These are phyloP conservation scores for Cephus sareptanus DNA, from an alignment of 2,888 invertebrate genomes.

Conservation along the genomic window DNA sequence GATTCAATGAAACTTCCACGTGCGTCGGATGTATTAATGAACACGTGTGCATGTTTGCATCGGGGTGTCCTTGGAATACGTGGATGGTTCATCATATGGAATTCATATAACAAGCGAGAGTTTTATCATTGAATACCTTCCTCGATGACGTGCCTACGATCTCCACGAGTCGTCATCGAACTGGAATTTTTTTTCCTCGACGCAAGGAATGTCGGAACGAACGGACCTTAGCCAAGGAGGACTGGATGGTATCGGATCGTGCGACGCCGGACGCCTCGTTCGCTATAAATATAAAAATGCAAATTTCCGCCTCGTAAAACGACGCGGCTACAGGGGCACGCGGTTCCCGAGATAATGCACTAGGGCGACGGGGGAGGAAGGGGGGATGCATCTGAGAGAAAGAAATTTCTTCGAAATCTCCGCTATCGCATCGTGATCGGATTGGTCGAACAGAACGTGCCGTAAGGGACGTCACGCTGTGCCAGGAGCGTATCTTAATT, in stretches of 20 bases:
- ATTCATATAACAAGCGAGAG: neutral
- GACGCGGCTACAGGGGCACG: conserved; percentile 23
- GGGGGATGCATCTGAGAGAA: conserved; percentile 13
- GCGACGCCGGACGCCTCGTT: conserved; percentile 42
- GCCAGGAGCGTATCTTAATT: conserved; percentile 37
- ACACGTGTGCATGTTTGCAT: neutral
- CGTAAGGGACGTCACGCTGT: conserved; percentile 30
- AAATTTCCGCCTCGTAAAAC: conserved; percentile 43
- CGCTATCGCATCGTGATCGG: conserved; percentile 29
- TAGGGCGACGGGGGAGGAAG: conserved; percentile 10
- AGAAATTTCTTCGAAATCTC: conserved; percentile 13
- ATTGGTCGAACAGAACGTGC: conserved; percentile 35
- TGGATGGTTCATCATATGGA: neutral
- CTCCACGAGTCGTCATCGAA: neutral
- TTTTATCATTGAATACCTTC: neutral
- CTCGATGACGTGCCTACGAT: neutral
- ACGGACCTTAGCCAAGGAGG: neutral
- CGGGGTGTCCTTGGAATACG: neutral
- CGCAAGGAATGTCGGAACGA: neutral
- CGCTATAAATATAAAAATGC: conserved; percentile 59
- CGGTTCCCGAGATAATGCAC: conserved; percentile 23
- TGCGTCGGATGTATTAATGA: neutral
- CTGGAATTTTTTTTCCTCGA: neutral
- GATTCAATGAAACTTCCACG: neutral
- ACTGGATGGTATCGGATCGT: neutral